A percentile compares a stretch with the other conserved stretches of the same genome.
These are phyloP conservation scores for Xanthia togata DNA, from an alignment of 2,888 invertebrate genomes.

Conservation along the genomic window DNA sequence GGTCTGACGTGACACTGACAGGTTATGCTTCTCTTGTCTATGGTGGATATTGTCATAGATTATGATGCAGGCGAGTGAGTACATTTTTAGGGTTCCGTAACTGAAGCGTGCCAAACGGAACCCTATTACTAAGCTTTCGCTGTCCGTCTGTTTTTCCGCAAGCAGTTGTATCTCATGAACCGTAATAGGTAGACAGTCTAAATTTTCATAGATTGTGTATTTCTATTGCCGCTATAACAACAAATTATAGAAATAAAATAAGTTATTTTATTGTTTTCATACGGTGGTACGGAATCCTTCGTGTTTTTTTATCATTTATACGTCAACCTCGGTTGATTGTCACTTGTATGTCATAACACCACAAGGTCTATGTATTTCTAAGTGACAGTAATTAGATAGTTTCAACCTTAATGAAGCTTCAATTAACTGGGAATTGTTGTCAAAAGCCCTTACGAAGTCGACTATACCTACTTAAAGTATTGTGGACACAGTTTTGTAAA, in stretches of 20 bases:
- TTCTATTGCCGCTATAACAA: too few species aligned
- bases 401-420: background rate
- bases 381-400: too few species aligned
- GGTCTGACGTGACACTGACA: slow-evolving; percentile 32
- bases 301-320: background rate
- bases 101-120: too few species aligned
- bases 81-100: background rate
- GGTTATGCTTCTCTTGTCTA: slow-evolving; percentile 26
- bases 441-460: background rate
- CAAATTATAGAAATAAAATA: too few species aligned
- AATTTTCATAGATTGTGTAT: too few species aligned
- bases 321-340: too few species aligned
- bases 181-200: too few species aligned
- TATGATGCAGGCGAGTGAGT: background rate
- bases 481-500: background rate
- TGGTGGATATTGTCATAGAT: slow-evolving; percentile 18
- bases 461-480: background rate
- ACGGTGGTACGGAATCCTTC: too few species aligned
- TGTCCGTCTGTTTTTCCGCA: too few species aligned
- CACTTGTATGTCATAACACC: background rate
- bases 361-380: background rate
- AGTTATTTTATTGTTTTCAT: too few species aligned
- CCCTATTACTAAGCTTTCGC: too few species aligned
- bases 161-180: too few species aligned
- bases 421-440: background rate